Percentiles rank a stretch among this genome's conserved stretches.
phyloP scores from a whole-genome alignment of 2,113 vertebrate genomes.

The Lycocorax pyrrhopterus region DNA sequence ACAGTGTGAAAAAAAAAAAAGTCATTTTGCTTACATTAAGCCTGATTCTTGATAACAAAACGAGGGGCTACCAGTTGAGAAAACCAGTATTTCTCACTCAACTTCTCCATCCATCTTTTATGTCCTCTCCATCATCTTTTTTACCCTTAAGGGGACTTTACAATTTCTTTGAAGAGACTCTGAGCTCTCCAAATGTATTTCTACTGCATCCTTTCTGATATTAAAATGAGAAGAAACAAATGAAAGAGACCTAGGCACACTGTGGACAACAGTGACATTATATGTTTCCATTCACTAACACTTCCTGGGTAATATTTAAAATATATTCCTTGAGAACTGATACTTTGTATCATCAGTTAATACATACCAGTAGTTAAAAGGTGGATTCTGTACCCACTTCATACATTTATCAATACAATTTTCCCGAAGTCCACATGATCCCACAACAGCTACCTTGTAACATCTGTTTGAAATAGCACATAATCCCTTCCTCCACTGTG shows the following conservation, averaged over 20 bases:
- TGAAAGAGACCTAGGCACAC: not conserved
- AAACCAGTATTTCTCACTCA: not conserved
- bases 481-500: not conserved
- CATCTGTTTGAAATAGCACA: not conserved
- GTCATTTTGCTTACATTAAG: not conserved
- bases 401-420: not conserved
- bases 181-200: not conserved
- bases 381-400: not conserved
- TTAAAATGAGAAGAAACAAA: not conserved
- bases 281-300: not conserved
- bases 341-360: not conserved
- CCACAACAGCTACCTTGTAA: not conserved
- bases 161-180: not conserved
- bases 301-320: not conserved
- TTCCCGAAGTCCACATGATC: not conserved
- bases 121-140: not conserved
- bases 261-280: rapidly evolving
- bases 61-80: not conserved
- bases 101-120: not conserved
- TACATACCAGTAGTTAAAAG: not conserved
- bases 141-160: not conserved
- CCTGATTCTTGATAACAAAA: not conserved
- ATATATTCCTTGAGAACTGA: not conserved
- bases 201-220: not conserved
- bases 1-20: not conserved